Percentiles rank a stretch among this genome's conserved stretches.
Conservation (phyloP, 2,113 vertebrate genomes). For the Silurus asotus region DNA sequence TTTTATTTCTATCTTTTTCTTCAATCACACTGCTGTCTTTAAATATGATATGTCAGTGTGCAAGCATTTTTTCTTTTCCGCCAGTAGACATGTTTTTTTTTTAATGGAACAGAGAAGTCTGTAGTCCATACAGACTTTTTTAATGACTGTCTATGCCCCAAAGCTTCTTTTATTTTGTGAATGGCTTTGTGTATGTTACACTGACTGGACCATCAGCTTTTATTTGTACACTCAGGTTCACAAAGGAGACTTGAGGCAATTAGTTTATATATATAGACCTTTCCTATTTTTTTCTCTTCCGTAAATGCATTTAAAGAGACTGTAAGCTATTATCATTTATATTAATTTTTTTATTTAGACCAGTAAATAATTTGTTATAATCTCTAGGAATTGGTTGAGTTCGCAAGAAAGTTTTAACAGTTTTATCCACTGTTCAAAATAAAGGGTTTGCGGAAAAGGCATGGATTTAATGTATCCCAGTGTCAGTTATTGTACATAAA, state of each 20-base stretch:
- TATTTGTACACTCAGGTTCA: conserved; percentile 15
- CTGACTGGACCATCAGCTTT: conserved; percentile 21
- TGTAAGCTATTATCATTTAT: background rate
- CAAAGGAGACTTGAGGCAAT: conserved; percentile 1
- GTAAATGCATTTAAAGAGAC: background rate
- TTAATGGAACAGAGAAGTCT: background rate
- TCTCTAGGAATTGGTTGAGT: background rate
- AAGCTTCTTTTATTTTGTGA: conserved; percentile 34
- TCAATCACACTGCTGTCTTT: background rate
- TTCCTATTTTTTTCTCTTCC: background rate
- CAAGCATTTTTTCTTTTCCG: background rate
- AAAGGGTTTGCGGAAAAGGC: background rate
- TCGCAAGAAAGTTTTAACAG: background rate
- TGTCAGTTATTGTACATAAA: background rate
- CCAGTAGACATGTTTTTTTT: background rate
- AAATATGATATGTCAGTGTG: background rate
- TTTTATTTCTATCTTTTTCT: conserved; percentile 17
- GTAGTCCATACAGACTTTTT: background rate
- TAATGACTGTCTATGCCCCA: too few relatives aligned
- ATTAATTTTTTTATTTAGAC: background rate
- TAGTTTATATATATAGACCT: background rate
- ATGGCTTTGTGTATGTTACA: conserved; percentile 19
- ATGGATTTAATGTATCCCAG: background rate
- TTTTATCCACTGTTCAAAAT: background rate
- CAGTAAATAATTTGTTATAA: background rate